Base-by-base conservation (phyloP, 2,888 invertebrate species). In the Monochamus alternatus region DNA sequence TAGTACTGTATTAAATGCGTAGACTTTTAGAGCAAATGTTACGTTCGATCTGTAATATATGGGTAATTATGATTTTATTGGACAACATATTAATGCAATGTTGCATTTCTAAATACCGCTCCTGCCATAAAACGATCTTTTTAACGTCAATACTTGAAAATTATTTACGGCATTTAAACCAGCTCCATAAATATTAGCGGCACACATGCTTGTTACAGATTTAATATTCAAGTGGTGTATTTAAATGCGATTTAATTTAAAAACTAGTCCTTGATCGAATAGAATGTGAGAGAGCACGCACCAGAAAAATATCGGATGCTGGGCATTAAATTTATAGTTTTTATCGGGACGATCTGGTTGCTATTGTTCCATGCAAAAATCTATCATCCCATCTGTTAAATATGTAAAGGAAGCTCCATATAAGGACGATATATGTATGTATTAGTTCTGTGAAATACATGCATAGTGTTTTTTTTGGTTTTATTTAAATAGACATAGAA, bases 331-430 rank as follows among this genome's bases (percentile, higher is more conserved):
- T 74, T 77, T 77, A 72, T 72, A 63, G 74, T 67, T 74, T 74
- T 77, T 77, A 74, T 77, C 77, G 68, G 58, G 22, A 62, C 63
- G 44, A 78, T 72, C 74, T 78, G 67, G 59, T 59, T 72, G 65
- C 77, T 74, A 81, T 78, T 79, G 77, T 79, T 77, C 76, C 70
- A 66, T 65, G 59, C 71, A 31, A 70, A 75, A 70, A 75, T 75
- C 77, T 78, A 79, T 75, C 78, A 75, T 74, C 72, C 52, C 70
- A 71, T 80, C 78, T 70, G 51, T 65, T 77, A 75, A 74, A 80
- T 75, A 77, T 74, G 76, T 73, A 76, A 78, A 71, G 63, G 66
- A 70, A 71, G 64, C 44, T 5, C 51, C 51, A 10, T 66, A 52
- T 63, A 63, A 14, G 30, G 51, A 47, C 64, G 1, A 22, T 22